Percentiles rank a stretch among this genome's conserved stretches.
Evolutionary conservation across 2,888 invertebrate species (phyloP).

Genomic region (Quadroppia sp.): DNA sequence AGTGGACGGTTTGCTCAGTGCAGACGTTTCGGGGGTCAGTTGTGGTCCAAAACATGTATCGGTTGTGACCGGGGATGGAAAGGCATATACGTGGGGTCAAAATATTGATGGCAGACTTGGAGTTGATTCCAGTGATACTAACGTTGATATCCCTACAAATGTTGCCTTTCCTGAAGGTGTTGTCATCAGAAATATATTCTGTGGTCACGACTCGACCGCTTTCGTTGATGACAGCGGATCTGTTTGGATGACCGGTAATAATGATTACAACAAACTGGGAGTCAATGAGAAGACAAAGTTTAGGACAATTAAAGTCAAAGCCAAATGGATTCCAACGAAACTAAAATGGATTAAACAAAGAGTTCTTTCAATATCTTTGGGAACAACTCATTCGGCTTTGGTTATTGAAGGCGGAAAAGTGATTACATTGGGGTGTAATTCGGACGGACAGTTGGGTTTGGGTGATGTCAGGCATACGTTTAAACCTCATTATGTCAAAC

Average conservation of each 20-base stretch:
- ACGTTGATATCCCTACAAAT: conserved; percentile 53
- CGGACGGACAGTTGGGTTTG: conserved; percentile 62
- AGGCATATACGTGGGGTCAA: conserved; percentile 65
- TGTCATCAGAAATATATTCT: conserved; percentile 58
- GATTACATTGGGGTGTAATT: conserved; percentile 64
- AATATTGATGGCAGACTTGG: conserved; percentile 63
- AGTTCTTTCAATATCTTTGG: conserved; percentile 61
- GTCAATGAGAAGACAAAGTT: conserved; percentile 54
- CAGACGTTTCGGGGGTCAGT: conserved; percentile 61
- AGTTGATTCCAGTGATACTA: conserved; percentile 55
- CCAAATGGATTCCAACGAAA: conserved; percentile 51
- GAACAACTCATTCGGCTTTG: conserved; percentile 61
- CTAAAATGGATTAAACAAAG: conserved; percentile 59
- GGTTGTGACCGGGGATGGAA: conserved; percentile 61
- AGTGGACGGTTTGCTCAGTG: conserved; percentile 57
- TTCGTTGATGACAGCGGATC: conserved; percentile 61
- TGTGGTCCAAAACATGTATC: conserved; percentile 64
- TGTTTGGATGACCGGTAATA: conserved; percentile 63
- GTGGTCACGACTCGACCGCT: conserved; percentile 63
- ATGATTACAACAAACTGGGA: conserved; percentile 63
- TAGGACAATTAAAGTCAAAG: not conserved
- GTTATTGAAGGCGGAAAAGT: conserved; percentile 63
- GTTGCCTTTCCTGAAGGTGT: conserved; percentile 56
- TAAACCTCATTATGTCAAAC: conserved; percentile 55
- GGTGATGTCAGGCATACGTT: conserved; percentile 50